Evolutionary conservation across 2,888 invertebrate species (phyloP).

Genomic region (Agrilus biguttatus): DNA sequence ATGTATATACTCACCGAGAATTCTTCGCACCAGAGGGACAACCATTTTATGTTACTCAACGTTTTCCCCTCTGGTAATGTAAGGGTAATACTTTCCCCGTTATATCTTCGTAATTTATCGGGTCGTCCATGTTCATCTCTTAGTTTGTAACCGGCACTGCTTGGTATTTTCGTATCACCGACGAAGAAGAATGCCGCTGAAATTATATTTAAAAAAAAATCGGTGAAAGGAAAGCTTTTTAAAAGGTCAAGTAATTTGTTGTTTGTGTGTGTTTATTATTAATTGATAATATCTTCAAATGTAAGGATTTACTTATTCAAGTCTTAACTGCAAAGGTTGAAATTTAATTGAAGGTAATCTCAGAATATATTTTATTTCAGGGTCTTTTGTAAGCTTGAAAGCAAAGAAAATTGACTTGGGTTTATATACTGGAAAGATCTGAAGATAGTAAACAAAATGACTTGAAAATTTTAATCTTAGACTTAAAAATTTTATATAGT

Average conservation of each 20-base stretch:
- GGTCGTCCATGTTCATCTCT: slow-evolving; percentile 73
- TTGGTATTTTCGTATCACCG: slow-evolving; percentile 54
- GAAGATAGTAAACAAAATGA: too few species aligned
- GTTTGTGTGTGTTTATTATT: too few species aligned
- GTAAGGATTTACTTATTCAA: background rate
- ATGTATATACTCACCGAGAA: slow-evolving; percentile 51
- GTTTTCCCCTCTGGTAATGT: slow-evolving; percentile 80
- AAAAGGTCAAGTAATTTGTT: too few species aligned
- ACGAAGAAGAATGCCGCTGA: slow-evolving; percentile 85
- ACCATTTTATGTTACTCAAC: slow-evolving; percentile 69
- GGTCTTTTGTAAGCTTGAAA: too few species aligned
- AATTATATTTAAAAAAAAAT: slow-evolving; percentile 15
- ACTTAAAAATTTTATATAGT: too few species aligned
- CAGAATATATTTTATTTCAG: too few species aligned
- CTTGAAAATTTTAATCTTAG: too few species aligned
- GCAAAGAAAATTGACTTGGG: too few species aligned
- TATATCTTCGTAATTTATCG: slow-evolving; percentile 65
- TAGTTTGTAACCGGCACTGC: slow-evolving; percentile 54
- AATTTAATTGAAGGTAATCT: background rate
- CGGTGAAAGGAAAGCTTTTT: background rate
- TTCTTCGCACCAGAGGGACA: slow-evolving; percentile 86
- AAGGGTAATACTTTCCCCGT: slow-evolving; percentile 68
- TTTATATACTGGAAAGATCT: too few species aligned
- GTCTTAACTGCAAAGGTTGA: background rate
- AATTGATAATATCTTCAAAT: background rate